Evolutionary conservation across 2,113 vertebrate species (phyloP), one percentile per base, ranked within the genome.

Genomic region (Carassius auratus): DNA sequence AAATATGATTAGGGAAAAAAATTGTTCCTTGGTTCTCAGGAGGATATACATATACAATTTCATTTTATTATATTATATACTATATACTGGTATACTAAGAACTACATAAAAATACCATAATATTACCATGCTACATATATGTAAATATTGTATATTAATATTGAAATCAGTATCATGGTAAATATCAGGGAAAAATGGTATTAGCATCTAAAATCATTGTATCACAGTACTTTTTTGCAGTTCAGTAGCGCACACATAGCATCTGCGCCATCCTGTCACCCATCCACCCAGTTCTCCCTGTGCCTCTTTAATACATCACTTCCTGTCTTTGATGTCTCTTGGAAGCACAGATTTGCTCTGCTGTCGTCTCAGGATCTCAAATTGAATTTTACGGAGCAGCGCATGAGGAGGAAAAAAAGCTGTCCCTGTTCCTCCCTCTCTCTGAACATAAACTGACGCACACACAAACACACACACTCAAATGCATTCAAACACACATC

Each of bases 281-380:
- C 36, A 10, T 73, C 69, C 36, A 0, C 17, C 17, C 36, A 45
- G 69, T 8, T 50, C 45, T 23, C n/a, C 15, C 6, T 5, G 36
- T 45, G 19, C 62, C 57, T 42, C 30, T 75, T 19, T 38, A 59
- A n/a, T 61, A 66, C n/a, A 66, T 81, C 78, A 79, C 33, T 62
- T 62, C 57, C 76, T 45, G 76, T 62, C 76, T 59, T 59, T 57
- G 33, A 80, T 80, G n/a, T 30, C 59, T 79, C 33, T 14, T 17
- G 55, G 77, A 62, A 42, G 57, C 21, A 79, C 19, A 42, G 55
- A 42, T 45, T 52, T 79, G 78, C 59, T 42, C 19, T 78, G 30
- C 76, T 78, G 52, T 78, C 19, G 12, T n/a, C 55, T 80, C 42
- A 26, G 13, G 4, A 81, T 48, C 10, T 81, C 36, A 19, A 45